Evolutionary conservation across 2,888 invertebrate genomes (phyloP).

Genomic region (Diplolepis rosae): DNA sequence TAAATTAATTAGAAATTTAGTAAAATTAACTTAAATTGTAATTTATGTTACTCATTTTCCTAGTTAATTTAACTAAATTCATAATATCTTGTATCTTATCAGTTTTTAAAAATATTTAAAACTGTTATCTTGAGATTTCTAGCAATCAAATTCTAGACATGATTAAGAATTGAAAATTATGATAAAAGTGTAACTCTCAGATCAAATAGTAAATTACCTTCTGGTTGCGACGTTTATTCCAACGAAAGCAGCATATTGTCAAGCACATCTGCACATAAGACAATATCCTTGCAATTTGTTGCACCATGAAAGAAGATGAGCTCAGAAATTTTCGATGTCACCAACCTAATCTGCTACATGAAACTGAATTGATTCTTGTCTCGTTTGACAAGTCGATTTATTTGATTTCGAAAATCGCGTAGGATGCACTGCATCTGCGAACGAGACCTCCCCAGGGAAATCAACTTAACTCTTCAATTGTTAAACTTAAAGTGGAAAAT

Average conservation of each 20-base stretch:
- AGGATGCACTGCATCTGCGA: constrained; percentile 6
- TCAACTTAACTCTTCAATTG: background rate
- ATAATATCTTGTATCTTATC: no score
- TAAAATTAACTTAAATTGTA: no score
- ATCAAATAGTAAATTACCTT: constrained; percentile 40
- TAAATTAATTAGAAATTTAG: no score
- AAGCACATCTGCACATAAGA: constrained; percentile 35
- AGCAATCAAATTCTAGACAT: no score
- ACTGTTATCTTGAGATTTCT: no score
- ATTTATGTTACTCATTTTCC: no score
- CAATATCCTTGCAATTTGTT: background rate
- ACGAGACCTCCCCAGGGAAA: constrained; percentile 37
- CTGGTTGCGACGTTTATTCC: constrained; percentile 27
- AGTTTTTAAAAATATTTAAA: no score
- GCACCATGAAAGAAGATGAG: background rate
- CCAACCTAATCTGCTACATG: background rate
- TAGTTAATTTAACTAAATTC: no score
- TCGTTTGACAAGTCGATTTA: constrained; percentile 48
- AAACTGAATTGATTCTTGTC: constrained; percentile 21
- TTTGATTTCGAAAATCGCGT: constrained; percentile 43
- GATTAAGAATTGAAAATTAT: background rate
- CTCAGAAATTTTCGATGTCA: background rate
- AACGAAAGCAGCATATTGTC: constrained; percentile 33
- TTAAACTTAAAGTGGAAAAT: no score
- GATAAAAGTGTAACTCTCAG: background rate